Conservation (phyloP, 2,113 vertebrate species). For the Microtus pennsylvanicus region DNA sequence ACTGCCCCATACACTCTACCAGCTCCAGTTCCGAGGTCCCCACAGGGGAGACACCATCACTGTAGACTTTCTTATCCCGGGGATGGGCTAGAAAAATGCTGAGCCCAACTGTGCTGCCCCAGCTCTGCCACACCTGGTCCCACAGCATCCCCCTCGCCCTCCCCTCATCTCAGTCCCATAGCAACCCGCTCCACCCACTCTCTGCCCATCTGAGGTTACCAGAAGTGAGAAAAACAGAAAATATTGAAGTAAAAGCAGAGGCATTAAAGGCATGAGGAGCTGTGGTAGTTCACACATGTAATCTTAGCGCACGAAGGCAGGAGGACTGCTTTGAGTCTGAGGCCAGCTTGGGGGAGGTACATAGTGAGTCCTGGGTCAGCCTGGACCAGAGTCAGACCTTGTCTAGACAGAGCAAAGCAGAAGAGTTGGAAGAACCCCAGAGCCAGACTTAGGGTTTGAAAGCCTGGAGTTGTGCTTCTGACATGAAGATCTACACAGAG, state of each 20-base stretch:
- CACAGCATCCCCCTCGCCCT: neutral
- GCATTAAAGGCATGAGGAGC: neutral
- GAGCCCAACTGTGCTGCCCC: neutral
- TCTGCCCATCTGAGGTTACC: neutral
- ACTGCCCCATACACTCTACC: fast-evolving
- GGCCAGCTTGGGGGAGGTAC: neutral
- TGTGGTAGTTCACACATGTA: neutral
- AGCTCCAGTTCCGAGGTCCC: neutral
- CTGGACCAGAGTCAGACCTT: neutral
- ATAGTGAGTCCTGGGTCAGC: neutral
- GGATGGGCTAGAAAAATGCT: neutral
- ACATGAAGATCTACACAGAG: neutral
- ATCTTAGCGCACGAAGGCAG: neutral
- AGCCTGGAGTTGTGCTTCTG: neutral
- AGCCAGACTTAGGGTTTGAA: neutral
- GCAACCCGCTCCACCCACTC: neutral
- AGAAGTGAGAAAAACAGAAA: conserved; percentile 1
- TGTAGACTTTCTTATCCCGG: neutral
- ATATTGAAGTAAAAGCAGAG: neutral
- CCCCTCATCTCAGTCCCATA: neutral
- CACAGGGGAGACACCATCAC: neutral
- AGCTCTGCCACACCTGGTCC: neutral
- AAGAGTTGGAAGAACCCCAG: neutral
- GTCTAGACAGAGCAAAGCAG: neutral
- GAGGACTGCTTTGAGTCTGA: neutral